Evolutionary conservation across 2,113 vertebrate species (phyloP), one percentile per base, ranked within the genome.

Genomic region (Melospiza georgiana): DNA sequence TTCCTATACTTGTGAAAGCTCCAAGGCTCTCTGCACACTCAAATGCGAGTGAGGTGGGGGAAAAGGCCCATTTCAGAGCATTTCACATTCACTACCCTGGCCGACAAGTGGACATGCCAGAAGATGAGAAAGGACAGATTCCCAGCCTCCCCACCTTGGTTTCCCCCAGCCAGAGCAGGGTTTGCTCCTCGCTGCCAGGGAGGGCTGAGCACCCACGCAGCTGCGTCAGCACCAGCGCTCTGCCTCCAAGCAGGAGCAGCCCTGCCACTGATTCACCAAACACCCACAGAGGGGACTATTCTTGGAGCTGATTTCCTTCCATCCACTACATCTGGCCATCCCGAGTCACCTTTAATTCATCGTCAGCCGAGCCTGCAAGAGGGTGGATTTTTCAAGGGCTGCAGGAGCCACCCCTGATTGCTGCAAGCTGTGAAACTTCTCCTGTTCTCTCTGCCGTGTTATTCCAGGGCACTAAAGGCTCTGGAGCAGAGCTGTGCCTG

Each of bases 11-110:
- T 25, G 17, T 27, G 15, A 85, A 79, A 94, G 23, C 24, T 92
- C 84, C 52, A 44, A 46, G 73, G n/a, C 9, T 87, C 57, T 63
- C 72, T 28, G 33, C 37, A 15, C 0, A 0, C 28, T 39, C 2
- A 0, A 30, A 37, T 12, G 27, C 0, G 2, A 61, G 41, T 0
- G 0, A 54, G 20, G 15, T 1, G 0, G 1, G 15, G 15, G 2
- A 18, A 44, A 72, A 52, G 14, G 5, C 44, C 27, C 6, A 2
- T 27, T 65, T 25, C 37, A 31, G 57, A 76, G 15, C 28, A 17
- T 15, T 63, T 13, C 28, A 13, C 2, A 2, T 51, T 82, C 71
- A 33, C n/a, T 20, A 6, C 15, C n/a, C 17, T 27, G n/a, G 31
- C 0, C 1, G 30, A n/a, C n/a, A 48, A n/a, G 41, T 3, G 15